Conservation (phyloP, 1,140 invertebrate species). For the Hormaphis cornu region DNA sequence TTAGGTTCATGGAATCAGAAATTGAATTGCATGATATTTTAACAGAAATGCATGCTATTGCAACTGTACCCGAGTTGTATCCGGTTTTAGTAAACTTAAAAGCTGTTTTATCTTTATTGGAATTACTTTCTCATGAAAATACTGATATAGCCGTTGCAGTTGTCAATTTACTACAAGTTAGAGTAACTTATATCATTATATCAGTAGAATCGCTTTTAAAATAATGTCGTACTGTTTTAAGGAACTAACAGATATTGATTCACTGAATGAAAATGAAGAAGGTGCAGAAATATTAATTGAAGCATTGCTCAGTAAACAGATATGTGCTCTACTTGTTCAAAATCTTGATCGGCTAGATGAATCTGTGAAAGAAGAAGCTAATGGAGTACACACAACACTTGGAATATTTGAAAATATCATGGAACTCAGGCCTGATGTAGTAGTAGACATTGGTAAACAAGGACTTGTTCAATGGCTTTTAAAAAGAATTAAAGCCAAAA, state of each 20-base stretch:
- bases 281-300: constrained; percentile 68
- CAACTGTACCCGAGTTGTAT: constrained; percentile 93
- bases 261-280: constrained; percentile 80
- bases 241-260: constrained; percentile 94
- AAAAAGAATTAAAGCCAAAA: constrained; percentile 73
- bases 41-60: constrained; percentile 86
- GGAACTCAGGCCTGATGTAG: constrained; percentile 81
- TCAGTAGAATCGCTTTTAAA: neutral
- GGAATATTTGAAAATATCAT: constrained; percentile 82
- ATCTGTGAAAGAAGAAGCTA: constrained; percentile 83
- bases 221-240: constrained; percentile 44
- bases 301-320: constrained; percentile 74
- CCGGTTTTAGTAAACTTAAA: constrained; percentile 81
- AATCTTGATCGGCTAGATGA: constrained; percentile 92
- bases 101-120: constrained; percentile 79
- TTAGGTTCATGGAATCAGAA: constrained; percentile 97
- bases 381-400: constrained; percentile 92
- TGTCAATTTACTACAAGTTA: constrained; percentile 63
- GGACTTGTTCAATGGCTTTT: constrained; percentile 87
- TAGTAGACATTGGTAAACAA: constrained; percentile 72
- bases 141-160: constrained; percentile 81
- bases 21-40: constrained; percentile 85
- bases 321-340: constrained; percentile 82
- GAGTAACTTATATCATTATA: constrained; percentile 31
- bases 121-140: constrained; percentile 92